phyloP scores from a whole-genome alignment of 2,888 invertebrate genomes.

The Ischnura elegans region DNA sequence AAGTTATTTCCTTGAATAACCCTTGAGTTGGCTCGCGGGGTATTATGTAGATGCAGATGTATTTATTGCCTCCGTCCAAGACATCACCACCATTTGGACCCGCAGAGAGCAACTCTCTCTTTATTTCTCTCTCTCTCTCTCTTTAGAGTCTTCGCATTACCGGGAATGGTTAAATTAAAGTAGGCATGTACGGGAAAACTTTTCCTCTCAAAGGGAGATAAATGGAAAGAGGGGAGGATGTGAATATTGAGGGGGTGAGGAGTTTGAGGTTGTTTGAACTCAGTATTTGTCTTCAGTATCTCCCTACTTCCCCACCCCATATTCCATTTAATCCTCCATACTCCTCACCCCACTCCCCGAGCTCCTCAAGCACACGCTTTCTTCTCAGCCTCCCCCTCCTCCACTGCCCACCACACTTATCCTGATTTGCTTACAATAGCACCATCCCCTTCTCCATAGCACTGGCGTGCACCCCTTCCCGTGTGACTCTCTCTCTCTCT shows the following conservation, averaged over 20 bases:
- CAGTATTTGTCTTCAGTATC: conserved; percentile 55
- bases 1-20: too few species aligned
- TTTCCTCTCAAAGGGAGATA: neutral
- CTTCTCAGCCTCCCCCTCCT: neutral
- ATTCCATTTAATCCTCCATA: neutral
- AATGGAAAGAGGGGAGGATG: neutral
- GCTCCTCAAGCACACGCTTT: neutral
- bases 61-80: conserved; percentile 63
- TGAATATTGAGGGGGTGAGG: conserved; percentile 1
- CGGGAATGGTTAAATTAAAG: neutral
- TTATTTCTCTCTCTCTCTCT: too few species aligned
- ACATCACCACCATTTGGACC: conserved; percentile 56
- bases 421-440: conserved; percentile 66
- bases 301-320: conserved; percentile 5
- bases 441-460: conserved; percentile 2
- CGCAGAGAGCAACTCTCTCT: conserved; percentile 52
- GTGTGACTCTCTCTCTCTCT: neutral
- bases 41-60: too few species aligned
- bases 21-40: too few species aligned
- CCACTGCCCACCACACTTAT: neutral
- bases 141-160: neutral
- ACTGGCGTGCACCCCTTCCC: conserved; percentile 27
- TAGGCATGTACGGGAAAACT: neutral
- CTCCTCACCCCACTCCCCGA: conserved; percentile 4
- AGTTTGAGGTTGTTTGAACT: conserved; percentile 48